Percentiles rank a stretch among this genome's conserved stretches.
These are phyloP conservation scores for Drosophila varians DNA, from an alignment of 1,140 invertebrate genomes.

Conservation along the genomic window DNA sequence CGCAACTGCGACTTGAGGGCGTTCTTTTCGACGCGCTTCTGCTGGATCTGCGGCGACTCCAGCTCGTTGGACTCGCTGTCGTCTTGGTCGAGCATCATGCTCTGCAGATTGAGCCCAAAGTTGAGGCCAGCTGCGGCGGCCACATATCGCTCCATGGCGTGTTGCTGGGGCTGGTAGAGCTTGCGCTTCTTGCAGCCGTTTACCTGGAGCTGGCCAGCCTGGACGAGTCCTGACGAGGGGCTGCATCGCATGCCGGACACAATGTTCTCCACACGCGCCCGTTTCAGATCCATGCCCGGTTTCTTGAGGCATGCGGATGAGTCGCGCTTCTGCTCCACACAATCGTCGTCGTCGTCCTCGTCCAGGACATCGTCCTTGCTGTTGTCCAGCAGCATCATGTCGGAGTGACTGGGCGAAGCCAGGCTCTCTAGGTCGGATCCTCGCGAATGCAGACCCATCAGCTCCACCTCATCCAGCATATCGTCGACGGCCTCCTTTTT, in stretches of 20 bases:
- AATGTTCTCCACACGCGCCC: constrained; percentile 96
- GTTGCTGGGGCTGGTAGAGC: constrained; percentile 97
- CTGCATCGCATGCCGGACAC: constrained; percentile 95
- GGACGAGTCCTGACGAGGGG: constrained; percentile 86
- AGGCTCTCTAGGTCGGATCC: constrained; percentile 85
- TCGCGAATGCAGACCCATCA: constrained; percentile 72
- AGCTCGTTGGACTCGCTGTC: constrained; percentile 91
- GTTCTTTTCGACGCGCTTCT: constrained; percentile 93
- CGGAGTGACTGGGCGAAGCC: constrained; percentile 87
- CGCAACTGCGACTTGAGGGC: constrained; percentile 92
- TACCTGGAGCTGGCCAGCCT: constrained; percentile 87
- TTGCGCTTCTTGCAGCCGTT: constrained; percentile 98
- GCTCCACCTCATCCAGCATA: constrained; percentile 77
- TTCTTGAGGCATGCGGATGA: constrained; percentile 55
- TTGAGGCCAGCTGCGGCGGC: constrained; percentile 84
- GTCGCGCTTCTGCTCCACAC: constrained; percentile 76
- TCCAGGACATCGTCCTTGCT: constrained; percentile 87
- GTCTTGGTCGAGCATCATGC: constrained; percentile 86
- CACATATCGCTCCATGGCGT: constrained; percentile 89
- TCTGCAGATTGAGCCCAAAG: constrained; percentile 83
- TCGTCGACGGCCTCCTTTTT: constrained; percentile 81
- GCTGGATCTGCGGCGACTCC: constrained; percentile 89
- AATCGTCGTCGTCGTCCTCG: constrained; percentile 85
- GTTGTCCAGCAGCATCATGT: constrained; percentile 86
- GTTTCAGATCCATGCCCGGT: constrained; percentile 90